These are phyloP conservation scores for Phalloptychus januarius DNA, from an alignment of 2,797 vertebrate genomes.

Conservation along the genomic window DNA sequence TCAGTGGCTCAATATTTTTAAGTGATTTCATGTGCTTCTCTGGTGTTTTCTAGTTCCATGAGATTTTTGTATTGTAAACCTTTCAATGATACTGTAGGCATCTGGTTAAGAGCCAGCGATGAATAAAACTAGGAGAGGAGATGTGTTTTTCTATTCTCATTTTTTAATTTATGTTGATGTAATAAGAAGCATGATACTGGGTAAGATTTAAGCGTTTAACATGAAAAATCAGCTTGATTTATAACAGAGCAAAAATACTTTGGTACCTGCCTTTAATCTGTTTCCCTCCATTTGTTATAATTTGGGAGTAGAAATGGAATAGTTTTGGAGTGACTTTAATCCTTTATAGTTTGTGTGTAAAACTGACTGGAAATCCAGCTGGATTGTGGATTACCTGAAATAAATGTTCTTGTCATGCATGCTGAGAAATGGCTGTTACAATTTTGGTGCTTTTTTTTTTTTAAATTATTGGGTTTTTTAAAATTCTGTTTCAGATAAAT, in stretches of 20 bases:
- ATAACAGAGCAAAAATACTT: constrained; percentile 30
- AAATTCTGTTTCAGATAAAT: neutral
- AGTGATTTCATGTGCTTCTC: constrained; percentile 9
- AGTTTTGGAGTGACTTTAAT: constrained; percentile 40
- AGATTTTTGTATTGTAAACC: constrained; percentile 37
- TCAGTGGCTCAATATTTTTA: constrained; percentile 33
- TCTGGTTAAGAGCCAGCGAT: constrained; percentile 25
- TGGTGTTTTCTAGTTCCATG: constrained; percentile 15
- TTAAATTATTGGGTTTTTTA: neutral
- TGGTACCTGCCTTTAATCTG: constrained; percentile 38
- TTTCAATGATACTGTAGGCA: constrained; percentile 31
- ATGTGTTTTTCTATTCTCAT: neutral
- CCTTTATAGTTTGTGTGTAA: constrained; percentile 50
- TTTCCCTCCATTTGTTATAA: constrained; percentile 34
- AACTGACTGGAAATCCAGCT: constrained; percentile 28
- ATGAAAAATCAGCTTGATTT: neutral
- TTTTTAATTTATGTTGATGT: constrained; percentile 41
- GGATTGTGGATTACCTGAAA: constrained; percentile 40
- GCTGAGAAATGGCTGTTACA: constrained; percentile 31
- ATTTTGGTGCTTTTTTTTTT: constrained; percentile 28
- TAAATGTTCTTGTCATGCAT: constrained; percentile 48
- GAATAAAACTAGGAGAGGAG: constrained; percentile 5
- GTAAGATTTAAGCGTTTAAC: constrained; percentile 13
- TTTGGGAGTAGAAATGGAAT: constrained; percentile 62
- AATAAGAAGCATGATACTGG: constrained; percentile 55